Evolutionary conservation across 2,888 invertebrate genomes (phyloP), one percentile per base, ranked within the genome.

Genomic region (Abscondita cerata): DNA sequence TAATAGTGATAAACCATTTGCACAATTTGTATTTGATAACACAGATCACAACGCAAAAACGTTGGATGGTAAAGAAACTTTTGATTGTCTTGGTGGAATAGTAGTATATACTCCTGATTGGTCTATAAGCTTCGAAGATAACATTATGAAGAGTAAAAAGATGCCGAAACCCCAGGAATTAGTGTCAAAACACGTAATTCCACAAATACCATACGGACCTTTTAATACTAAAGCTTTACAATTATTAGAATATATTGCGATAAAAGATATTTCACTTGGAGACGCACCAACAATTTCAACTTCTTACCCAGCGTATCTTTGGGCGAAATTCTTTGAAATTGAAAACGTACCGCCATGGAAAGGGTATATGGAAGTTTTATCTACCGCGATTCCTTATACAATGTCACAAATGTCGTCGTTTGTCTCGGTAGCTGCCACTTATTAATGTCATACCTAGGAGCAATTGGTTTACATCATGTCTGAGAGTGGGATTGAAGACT

Each of bases 11-110:
- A 36, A 36, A 9, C 36, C 36, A 36, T 36, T 36, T 36, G 36
- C 36, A 5, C 36, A 36, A 36, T 36, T 36, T 36, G 3, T 36
- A 36, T 36, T 36, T 36, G 36, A 36, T 36, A 36, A 36, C 11
- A 36, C 36, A 36, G 36, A 36, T 36, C 36, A 36, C 11, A 36
- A 36, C 36, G 36, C 36, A 36, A 36, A 36, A 36, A 36, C n/a
- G n/a, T n/a, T n/a, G n/a, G n/a, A n/a, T n/a, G n/a, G n/a, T n/a
- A n/a, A n/a, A n/a, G n/a, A n/a, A n/a, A n/a, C n/a, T n/a, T n/a
- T n/a, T n/a, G n/a, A n/a, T n/a, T n/a, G n/a, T n/a, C n/a, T n/a
- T n/a, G n/a, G n/a, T n/a, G n/a, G n/a, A n/a, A n/a, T n/a, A n/a
- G n/a, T n/a, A n/a, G n/a, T n/a, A n/a, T n/a, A n/a, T n/a, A n/a